Base-by-base conservation (phyloP, 2,888 invertebrate genomes). In the Erebia aethiops region DNA sequence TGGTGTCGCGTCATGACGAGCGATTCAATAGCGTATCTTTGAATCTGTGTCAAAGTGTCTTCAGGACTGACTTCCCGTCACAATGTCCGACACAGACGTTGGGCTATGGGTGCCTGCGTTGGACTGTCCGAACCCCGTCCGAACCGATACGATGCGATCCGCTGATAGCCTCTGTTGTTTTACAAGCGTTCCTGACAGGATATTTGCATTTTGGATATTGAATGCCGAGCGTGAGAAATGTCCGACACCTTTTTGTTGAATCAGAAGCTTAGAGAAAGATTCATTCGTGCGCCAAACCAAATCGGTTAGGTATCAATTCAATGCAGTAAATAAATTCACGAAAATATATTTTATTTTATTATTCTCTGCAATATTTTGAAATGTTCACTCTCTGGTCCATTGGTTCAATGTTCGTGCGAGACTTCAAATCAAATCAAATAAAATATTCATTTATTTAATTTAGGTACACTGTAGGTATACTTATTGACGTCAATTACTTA, bases 161-260 rank as follows among this genome's bases (percentile, higher is more conserved):
- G 78, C 78, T 75, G 91, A 91, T 91, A 90, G 73, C 72, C 74
- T 79, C 76, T 78, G 60, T 71, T 84, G 84, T 80, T 84, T 84
- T 85, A 87, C 87, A 88, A 85, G 81, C 77, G 70, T 78, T 76
- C 79, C 77, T 82, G 86, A 86, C 87, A 83, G 77, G 79, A 75
- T 75, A 90, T 91, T 90, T 90, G 89, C 89, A 90, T 91, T 83
- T 84, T 69, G 82, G 80, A 81, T 80, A 81, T 80, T 79, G 81
- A 80, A 81, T 69, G 77, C 80, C 79, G 81, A 81, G 70, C 79
- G 79, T 80, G 77, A 77, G 80, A 81, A 84, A 79, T 82, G 80
- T 80, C 80, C 69, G 57, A 58, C 57, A 58, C 57, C 58, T 67
- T 67, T 66, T 58, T 67, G 41, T 57, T 21, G 21, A 21, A 46